These are phyloP conservation scores for Hystrix brachyura DNA, from an alignment of 2,113 vertebrate species.

Conservation along the genomic window DNA sequence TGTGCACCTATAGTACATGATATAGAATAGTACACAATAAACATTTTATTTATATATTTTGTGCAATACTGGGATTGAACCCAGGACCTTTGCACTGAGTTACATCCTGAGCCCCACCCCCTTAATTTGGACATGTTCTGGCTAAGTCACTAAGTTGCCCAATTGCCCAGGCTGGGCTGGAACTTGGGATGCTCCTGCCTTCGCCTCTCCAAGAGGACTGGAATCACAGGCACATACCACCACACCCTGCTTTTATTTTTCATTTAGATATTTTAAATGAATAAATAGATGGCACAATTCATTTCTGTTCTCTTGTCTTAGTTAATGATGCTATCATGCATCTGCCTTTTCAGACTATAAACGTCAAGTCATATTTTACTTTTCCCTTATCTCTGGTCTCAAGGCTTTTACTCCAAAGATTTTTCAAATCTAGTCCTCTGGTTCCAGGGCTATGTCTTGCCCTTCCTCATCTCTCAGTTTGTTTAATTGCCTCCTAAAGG, in stretches of 20 bases:
- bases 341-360: not conserved
- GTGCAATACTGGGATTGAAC: not conserved
- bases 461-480: not conserved
- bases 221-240: not conserved
- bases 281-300: not conserved
- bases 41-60: not conserved
- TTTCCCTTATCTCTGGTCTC: not conserved
- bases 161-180: not conserved
- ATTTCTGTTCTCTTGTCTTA: not conserved
- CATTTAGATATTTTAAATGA: slow-evolving; percentile 13
- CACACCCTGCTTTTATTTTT: not conserved
- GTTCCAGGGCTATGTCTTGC: not conserved
- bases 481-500: not conserved
- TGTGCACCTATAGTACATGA: slow-evolving; percentile 19
- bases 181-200: not conserved
- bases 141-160: not conserved
- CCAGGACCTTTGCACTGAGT: not conserved
- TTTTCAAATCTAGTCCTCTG: not conserved
- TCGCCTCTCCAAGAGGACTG: not conserved
- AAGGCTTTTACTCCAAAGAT: slow-evolving; percentile 21
- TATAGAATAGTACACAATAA: not conserved
- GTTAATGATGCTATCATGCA: not conserved
- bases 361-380: not conserved
- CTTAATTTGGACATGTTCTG: not conserved
- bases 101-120: not conserved